Evolutionary conservation across 2,113 vertebrate species (phyloP), one percentile per base, ranked within the genome.

Genomic region (Callocephalon fimbriatum): DNA sequence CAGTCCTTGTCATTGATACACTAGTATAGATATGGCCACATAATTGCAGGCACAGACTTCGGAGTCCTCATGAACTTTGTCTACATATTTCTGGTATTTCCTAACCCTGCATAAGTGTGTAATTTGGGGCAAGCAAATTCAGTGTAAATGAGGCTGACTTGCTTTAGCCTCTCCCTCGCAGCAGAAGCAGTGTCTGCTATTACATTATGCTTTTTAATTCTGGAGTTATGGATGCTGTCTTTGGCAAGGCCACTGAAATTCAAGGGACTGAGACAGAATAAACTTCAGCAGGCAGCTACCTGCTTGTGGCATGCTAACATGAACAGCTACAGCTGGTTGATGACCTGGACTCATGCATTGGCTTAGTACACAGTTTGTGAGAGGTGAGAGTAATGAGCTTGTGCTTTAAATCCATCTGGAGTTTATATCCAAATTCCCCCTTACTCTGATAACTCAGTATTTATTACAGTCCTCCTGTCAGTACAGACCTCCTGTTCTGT

Each of bases 401-500:
- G 11, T 65, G 31, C 65, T 94, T 94, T 70, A 95, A 92, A 88
- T 84, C 51, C 86, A 91, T 84, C 68, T 92, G 83, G 74, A 89
- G 51, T 86, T 88, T 74, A 62, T 62, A 92, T 59, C 47, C 68
- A 53, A 92, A 93, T 95, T 93, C 73, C 51, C 56, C 88, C 68
- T 95, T 72, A 65, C 42, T 86, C 79, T 71, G 90, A 93, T 94
- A 95, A 86, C 40, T 91, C 22, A 2, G 44, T 95, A 84, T 97
- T 95, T 96, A 81, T 95, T 97, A 42, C 51, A 82, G 58, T 59
- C 29, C 51, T 95, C 91, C 40, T 40, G 40, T 40, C 11, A 14
- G 40, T 40, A 61, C 12, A 95, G 70, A 87, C 38, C 86, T 92
- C 68, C 90, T 92, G 44, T 75, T 93, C 44, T 78, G 76, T 67